Base-by-base conservation (phyloP, 1,140 invertebrate genomes). In the Grapholita molesta region DNA sequence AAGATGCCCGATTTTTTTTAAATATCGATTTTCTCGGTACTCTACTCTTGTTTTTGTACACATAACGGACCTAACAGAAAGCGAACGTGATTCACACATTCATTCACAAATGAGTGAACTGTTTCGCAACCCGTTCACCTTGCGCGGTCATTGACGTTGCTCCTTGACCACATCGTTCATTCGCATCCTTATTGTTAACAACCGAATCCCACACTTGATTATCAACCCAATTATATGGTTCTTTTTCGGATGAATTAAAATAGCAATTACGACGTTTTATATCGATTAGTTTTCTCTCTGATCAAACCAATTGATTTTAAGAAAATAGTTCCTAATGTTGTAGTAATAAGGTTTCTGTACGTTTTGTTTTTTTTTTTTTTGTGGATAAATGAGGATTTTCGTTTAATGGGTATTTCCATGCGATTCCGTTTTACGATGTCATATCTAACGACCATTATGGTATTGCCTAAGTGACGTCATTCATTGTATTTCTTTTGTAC, bases 71-170 rank as follows among this genome's bases (percentile, higher is more conserved):
- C 18, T 21, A 12, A 48, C 7, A 21, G 21, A 48, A 48, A 48
- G 42, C 42, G 42, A 48, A 48, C 42, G 42, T 61, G 55, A 61
- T 28, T 61, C 25, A 61, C 15, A 18, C 55, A 61, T 61, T 28
- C 55, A 61, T 25, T 57, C 53, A 25, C n/a, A 9, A 57, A 25
- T 61, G 55, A 61, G 6, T 61, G 55, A 61, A 61, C 55, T 61
- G 55, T 61, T 61, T 61, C 55, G 55, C 55, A 61, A 61, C 55
- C 53, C 3, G 53, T 55, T 61, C 55, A 61, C 55, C 55, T 61
- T 61, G 55, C 25, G 55, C 25, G 55, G 55, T n/a, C 55, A 25
- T 61, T 61, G 55, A 61, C 53, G 53, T 61, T 28, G 6, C 42
- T 52, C n/a, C 55, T 61, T 61, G 55, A 61, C 55, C 24, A 15